Evolutionary conservation across 2,113 vertebrate species (phyloP), one percentile per base, ranked within the genome.

Genomic region (Hyperopisus bebe): DNA sequence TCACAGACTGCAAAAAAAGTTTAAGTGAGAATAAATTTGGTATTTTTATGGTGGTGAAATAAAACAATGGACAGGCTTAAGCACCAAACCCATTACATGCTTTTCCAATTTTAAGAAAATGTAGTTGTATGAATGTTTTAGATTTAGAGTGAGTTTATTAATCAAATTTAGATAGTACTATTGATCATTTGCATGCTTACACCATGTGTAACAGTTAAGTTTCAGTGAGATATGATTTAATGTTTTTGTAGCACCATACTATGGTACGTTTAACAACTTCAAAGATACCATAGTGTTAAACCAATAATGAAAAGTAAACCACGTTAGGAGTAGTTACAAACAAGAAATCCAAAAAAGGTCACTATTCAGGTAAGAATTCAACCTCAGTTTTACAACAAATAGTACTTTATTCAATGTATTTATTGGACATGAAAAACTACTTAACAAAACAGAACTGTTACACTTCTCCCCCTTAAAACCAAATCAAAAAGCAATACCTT

Each of bases 361-460:
- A 82, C 77, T 21, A 44, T 17, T 89, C 19, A 35, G 82, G 15
- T 87, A 42, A 55, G 31, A 87, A 87, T 9, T 87, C 50, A 62
- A 24, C 50, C 17, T 82, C n/a, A 77, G 47, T 89, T 89, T 94
- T 93, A 95, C 95, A 94, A 96, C 95, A 96, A 96, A 95, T 93
- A 89, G 91, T 94, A 94, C 94, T 96, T 96, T 96, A 89, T 89
- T 89, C 70, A 89, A 89, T 51, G 85, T 88, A 48, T 89, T 89
- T 84, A 96, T 95, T 96, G 94, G 95, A 95, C 95, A 95, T 96
- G 95, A 95, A 96, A 96, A 96, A 95, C 95, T 93, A 95, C 90
- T 93, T 95, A 82, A 39, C 35, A 88, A 94, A 82, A 42, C 35
- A 88, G 93, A 96, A 95, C 94, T 92, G 91, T 94, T 94, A 92